A percentile compares a stretch with the other conserved stretches of the same genome.
Conservation (phyloP, 2,888 invertebrate genomes). For the Apotomis betuletana region DNA sequence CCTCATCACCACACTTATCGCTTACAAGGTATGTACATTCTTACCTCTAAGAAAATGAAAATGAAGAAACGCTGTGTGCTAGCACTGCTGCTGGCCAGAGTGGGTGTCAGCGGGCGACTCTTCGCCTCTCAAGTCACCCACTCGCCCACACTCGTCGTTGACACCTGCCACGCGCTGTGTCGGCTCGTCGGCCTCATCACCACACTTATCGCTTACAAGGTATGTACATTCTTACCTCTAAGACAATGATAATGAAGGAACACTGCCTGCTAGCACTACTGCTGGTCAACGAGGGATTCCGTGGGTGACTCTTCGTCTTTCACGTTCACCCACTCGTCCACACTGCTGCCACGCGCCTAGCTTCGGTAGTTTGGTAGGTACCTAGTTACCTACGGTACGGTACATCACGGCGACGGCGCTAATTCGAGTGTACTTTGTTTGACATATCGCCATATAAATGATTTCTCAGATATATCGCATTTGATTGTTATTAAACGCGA, state of each 20-base stretch:
- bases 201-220: conserved; percentile 66
- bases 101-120: not conserved
- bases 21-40: conserved; percentile 65
- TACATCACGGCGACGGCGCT: too few relatives aligned
- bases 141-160: conserved; percentile 94
- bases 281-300: not conserved
- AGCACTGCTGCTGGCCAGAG: too few relatives aligned
- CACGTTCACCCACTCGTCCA: conserved; percentile 95
- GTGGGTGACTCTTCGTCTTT: conserved; percentile 85
- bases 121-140: conserved; percentile 95
- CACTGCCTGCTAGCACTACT: too few relatives aligned
- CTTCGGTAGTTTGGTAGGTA: too few relatives aligned
- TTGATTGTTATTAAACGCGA: too few relatives aligned
- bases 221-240: conserved; percentile 42
- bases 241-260: not conserved
- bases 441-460: too few relatives aligned
- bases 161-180: conserved; percentile 97
- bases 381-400: too few relatives aligned
- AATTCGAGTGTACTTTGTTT: too few relatives aligned
- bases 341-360: conserved; percentile 94
- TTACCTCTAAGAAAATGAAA: not conserved
- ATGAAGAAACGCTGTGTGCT: not conserved
- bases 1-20: conserved; percentile 45
- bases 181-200: conserved; percentile 51
- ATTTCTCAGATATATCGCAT: too few relatives aligned